Conservation (phyloP, 2,888 invertebrate genomes). For the Lasioglossum zephyrum region DNA sequence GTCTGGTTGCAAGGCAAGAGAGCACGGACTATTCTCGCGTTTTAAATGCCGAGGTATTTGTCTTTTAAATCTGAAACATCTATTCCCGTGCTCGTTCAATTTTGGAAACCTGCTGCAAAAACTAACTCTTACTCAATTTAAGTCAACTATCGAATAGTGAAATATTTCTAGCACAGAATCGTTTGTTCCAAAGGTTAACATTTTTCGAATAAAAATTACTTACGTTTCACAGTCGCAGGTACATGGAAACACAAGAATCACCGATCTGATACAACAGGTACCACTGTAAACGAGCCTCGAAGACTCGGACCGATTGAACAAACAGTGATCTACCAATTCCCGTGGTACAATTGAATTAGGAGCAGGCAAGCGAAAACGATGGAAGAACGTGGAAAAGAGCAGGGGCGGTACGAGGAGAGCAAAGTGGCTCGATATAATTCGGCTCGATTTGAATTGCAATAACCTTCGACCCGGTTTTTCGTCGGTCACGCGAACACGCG, state of each 20-base stretch:
- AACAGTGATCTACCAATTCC: neutral
- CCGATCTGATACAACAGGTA: neutral
- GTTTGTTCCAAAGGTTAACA: neutral
- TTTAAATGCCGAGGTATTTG: neutral
- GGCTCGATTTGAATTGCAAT: slow-evolving; percentile 56
- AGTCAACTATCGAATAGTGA: neutral
- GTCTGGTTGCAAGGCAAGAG: neutral
- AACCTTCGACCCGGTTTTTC: slow-evolving; percentile 55
- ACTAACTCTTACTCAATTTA: neutral
- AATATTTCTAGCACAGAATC: neutral
- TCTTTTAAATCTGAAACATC: neutral
- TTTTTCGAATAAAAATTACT: neutral
- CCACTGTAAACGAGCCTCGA: neutral
- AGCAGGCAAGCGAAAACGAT: neutral
- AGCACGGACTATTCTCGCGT: neutral
- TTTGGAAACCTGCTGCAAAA: neutral
- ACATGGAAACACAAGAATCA: neutral
- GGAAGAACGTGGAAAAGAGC: neutral
- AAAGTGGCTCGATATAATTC: slow-evolving; percentile 27
- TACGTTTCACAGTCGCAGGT: neutral
- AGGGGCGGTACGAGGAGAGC: neutral
- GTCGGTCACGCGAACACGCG: slow-evolving; percentile 54
- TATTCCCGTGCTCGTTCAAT: neutral
- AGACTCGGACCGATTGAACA: neutral
- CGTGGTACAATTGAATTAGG: neutral